Conservation (phyloP, 2,888 invertebrate genomes). For the Drosophila nigricruria region DNA sequence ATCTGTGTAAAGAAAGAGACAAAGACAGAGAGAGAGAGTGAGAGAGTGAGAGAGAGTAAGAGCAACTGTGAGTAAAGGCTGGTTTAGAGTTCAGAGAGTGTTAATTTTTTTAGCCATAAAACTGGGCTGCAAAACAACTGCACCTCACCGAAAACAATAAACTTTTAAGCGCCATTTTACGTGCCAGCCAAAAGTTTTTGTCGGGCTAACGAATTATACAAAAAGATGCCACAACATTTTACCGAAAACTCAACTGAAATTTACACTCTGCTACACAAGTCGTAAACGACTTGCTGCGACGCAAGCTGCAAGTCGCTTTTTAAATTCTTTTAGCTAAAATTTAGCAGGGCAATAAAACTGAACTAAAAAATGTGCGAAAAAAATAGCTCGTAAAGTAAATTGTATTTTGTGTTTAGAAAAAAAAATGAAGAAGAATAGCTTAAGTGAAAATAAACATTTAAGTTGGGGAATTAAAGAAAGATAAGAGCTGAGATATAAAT, state of each 20-base stretch:
- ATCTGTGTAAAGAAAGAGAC: slow-evolving; percentile 82
- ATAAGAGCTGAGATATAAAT: too few relatives aligned
- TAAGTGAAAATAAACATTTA: slow-evolving; percentile 5
- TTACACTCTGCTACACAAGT: slow-evolving; percentile 60
- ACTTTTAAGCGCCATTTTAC: slow-evolving; percentile 63
- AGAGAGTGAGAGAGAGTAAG: slow-evolving; percentile 10
- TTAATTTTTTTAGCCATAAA: slow-evolving; percentile 63
- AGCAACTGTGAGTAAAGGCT: background rate
- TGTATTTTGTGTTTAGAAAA: background rate
- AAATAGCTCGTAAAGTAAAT: slow-evolving; percentile 5
- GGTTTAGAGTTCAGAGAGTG: slow-evolving; percentile 49
- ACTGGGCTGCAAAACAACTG: slow-evolving; percentile 36
- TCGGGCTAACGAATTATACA: slow-evolving; percentile 46
- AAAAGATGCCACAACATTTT: slow-evolving; percentile 55
- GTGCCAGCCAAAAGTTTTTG: slow-evolving; percentile 59
- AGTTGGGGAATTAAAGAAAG: background rate
- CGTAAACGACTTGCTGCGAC: slow-evolving; percentile 37
- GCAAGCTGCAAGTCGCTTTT: slow-evolving; percentile 10
- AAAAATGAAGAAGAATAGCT: background rate
- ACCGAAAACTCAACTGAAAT: slow-evolving; percentile 40
- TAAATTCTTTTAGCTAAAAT: slow-evolving; percentile 23
- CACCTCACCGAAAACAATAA: slow-evolving; percentile 52
- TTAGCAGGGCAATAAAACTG: slow-evolving; percentile 1
- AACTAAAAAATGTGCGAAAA: background rate
- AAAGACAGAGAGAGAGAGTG: slow-evolving; percentile 10